Percentiles rank a stretch among this genome's conserved stretches.
Evolutionary conservation across 2,797 vertebrate species (phyloP).

Genomic region (Helostoma temminkii): DNA sequence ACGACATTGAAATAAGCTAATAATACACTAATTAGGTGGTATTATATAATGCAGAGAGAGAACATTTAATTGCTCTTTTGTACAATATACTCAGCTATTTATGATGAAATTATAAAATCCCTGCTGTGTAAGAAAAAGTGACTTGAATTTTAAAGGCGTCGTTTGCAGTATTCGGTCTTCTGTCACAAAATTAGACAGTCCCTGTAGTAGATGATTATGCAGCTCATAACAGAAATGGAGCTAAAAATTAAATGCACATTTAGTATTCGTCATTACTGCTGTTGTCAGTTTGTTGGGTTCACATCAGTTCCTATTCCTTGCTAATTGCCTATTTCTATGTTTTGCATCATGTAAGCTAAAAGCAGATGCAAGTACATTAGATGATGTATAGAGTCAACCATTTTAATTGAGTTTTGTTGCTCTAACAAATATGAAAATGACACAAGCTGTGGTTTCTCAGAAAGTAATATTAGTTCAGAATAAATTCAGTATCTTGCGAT

Average conservation of each 20-base stretch:
- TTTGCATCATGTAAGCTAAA: slow-evolving; percentile 13
- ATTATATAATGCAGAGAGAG: slow-evolving; percentile 37
- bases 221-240: slow-evolving; percentile 35
- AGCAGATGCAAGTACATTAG: not conserved
- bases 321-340: slow-evolving; percentile 28
- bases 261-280: slow-evolving; percentile 36
- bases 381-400: not conserved
- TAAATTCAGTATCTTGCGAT: not conserved
- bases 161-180: slow-evolving; percentile 16
- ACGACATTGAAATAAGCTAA: slow-evolving; percentile 8
- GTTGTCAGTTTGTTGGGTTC: slow-evolving; percentile 30
- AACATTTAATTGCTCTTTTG: slow-evolving; percentile 56
- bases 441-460: not conserved
- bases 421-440: not conserved
- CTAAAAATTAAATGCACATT: slow-evolving; percentile 49
- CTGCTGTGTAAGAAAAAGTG: slow-evolving; percentile 38
- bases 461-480: not conserved
- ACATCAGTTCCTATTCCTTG: slow-evolving; percentile 9
- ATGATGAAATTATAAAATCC: slow-evolving; percentile 41
- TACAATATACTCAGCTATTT: slow-evolving; percentile 45
- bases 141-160: slow-evolving; percentile 53
- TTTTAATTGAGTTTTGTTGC: not conserved
- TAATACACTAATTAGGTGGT: slow-evolving; percentile 42
- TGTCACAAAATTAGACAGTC: slow-evolving; percentile 41
- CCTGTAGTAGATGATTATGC: slow-evolving; percentile 38